phyloP scores from a whole-genome alignment of 2,888 invertebrate species.

The Zygothrica quintamaculata region DNA sequence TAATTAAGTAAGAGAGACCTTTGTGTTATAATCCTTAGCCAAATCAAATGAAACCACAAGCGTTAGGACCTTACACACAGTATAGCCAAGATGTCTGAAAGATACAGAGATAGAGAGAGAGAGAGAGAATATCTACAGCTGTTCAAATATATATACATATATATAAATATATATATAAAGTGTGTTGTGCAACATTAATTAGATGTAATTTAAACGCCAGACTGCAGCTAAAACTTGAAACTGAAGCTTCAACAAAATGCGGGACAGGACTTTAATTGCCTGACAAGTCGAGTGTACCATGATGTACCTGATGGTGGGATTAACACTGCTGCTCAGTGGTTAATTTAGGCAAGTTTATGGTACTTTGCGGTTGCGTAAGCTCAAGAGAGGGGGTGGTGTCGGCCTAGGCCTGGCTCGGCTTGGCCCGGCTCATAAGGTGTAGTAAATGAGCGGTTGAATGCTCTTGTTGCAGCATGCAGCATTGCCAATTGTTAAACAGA shows the following conservation, averaged over 20 bases:
- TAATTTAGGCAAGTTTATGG: too few species aligned
- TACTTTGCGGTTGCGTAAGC: not conserved
- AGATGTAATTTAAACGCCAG: constrained; percentile 54
- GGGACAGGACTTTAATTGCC: constrained; percentile 54
- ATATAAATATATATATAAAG: too few species aligned
- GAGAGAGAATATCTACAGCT: too few species aligned
- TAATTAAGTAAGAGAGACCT: constrained; percentile 62
- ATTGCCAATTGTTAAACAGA: constrained; percentile 29
- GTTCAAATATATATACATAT: too few species aligned
- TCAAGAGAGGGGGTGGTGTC: constrained; percentile 4
- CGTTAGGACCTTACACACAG: constrained; percentile 9
- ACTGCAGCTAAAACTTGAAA: constrained; percentile 15
- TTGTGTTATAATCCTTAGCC: constrained; percentile 49
- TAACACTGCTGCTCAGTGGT: too few species aligned
- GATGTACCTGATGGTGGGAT: constrained; percentile 6
- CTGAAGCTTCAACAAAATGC: constrained; percentile 6
- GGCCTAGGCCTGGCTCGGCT: too few species aligned
- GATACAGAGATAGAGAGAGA: not conserved
- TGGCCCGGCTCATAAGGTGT: too few species aligned
- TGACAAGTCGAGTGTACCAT: constrained; percentile 47
- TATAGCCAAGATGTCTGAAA: not conserved
- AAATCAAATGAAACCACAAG: constrained; percentile 60
- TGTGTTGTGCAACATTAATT: constrained; percentile 65
- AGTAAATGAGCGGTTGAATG: constrained; percentile 38
- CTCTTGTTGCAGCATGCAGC: constrained; percentile 22